A percentile compares a stretch with the other conserved stretches of the same genome.
These are phyloP conservation scores for Stenodera caucasica DNA, from an alignment of 2,888 invertebrate species.

Conservation along the genomic window DNA sequence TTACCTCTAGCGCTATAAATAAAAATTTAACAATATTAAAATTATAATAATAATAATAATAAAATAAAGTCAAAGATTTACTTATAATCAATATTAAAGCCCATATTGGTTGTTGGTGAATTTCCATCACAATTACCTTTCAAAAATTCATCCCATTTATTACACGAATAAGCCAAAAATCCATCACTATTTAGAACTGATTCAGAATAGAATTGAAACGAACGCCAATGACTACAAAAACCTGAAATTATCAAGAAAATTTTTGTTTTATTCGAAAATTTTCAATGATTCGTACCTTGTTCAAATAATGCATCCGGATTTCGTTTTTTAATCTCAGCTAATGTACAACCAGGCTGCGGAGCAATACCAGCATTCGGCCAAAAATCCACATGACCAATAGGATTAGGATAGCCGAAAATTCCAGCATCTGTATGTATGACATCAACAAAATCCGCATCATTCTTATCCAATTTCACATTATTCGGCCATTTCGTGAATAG, in stretches of 20 bases:
- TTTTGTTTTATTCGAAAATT: neutral
- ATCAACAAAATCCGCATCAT: slow-evolving; percentile 64
- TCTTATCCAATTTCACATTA: slow-evolving; percentile 59
- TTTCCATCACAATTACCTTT: slow-evolving; percentile 55
- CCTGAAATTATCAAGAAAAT: slow-evolving; percentile 52
- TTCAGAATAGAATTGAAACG: slow-evolving; percentile 64
- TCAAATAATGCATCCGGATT: slow-evolving; percentile 52
- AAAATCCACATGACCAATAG: slow-evolving; percentile 63
- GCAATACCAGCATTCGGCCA: slow-evolving; percentile 61
- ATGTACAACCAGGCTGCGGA: slow-evolving; percentile 56
- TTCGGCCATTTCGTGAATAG: slow-evolving; percentile 61
- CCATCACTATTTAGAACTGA: slow-evolving; percentile 59
- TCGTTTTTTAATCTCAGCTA: slow-evolving; percentile 59
- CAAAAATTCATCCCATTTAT: slow-evolving; percentile 57
- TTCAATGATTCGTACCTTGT: slow-evolving; percentile 45
- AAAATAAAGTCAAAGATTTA: slow-evolving; percentile 49
- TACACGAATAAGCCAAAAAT: slow-evolving; percentile 58
- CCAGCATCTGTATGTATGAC: slow-evolving; percentile 65
- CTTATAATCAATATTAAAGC: slow-evolving; percentile 57
- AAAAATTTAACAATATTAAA: too few relatives aligned
- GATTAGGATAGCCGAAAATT: slow-evolving; percentile 60
- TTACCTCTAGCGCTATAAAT: slow-evolving; percentile 33
- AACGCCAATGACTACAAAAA: slow-evolving; percentile 69
- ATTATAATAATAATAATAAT: neutral
- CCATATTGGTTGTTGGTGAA: slow-evolving; percentile 55